Conservation (phyloP, 2,888 invertebrate species). For the Penaeus monodon region DNA sequence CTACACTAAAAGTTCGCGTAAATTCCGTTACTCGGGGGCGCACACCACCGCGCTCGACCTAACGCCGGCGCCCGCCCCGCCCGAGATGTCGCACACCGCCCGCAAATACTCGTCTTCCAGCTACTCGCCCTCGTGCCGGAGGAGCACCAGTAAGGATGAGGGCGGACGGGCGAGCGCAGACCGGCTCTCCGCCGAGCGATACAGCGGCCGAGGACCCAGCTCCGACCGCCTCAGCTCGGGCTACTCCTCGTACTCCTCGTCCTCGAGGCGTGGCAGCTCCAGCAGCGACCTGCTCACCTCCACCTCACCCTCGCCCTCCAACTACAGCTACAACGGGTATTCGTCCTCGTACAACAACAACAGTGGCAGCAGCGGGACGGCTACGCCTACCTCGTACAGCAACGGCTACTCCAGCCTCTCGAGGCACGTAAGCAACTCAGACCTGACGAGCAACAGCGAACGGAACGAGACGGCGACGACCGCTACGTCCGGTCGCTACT, state of each 20-base stretch:
- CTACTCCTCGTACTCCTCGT: conserved; percentile 28
- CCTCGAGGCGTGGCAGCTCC: conserved; percentile 31
- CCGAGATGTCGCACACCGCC: conserved; percentile 60
- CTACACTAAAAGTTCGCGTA: conserved; percentile 15
- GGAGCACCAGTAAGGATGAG: conserved; percentile 5
- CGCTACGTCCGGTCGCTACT: background rate
- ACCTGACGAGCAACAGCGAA: background rate
- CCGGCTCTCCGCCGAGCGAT: background rate
- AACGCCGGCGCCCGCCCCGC: conserved; percentile 24
- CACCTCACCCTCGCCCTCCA: conserved; percentile 8
- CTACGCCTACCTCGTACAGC: conserved; percentile 11
- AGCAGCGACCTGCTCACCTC: conserved; percentile 17
- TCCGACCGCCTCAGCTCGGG: conserved; percentile 20
- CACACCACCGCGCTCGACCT: conserved; percentile 49
- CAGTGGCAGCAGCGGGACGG: background rate
- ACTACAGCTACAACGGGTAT: background rate
- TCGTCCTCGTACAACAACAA: conserved; percentile 2
- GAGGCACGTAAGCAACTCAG: background rate
- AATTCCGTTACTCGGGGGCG: conserved; percentile 41
- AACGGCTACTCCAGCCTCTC: background rate
- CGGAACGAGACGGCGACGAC: conserved; percentile 7
- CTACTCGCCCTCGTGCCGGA: background rate
- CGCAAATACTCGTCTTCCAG: conserved; percentile 50
- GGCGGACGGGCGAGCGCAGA: conserved; percentile 8
- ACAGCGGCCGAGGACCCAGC: conserved; percentile 12